Percentiles rank a stretch among this genome's conserved stretches.
phyloP scores from a whole-genome alignment of 2,797 vertebrate genomes.

The Cryptoblepharus egeriae region DNA sequence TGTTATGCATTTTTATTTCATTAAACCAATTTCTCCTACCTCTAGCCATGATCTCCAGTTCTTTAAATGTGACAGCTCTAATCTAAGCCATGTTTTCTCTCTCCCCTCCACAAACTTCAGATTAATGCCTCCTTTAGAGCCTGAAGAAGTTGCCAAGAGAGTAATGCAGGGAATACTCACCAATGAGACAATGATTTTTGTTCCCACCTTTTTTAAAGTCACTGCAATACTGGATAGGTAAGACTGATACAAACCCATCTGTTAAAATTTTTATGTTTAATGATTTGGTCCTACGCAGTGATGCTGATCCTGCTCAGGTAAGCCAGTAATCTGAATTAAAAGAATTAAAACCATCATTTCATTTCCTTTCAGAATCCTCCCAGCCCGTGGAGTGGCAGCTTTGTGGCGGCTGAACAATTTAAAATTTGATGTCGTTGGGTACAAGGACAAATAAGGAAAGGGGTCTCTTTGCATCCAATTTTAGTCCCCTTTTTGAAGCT shows the following conservation, averaged over 20 bases:
- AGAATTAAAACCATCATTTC: neutral
- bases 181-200: constrained; percentile 49
- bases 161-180: constrained; percentile 47
- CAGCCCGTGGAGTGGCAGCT: neutral
- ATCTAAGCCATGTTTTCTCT: neutral
- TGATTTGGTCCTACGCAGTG: neutral
- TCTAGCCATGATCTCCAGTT: neutral
- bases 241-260: neutral
- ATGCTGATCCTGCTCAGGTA: neutral
- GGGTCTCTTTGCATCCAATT: neutral
- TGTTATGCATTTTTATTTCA: no score
- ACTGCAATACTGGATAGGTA: constrained; percentile 20
- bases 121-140: constrained; percentile 46
- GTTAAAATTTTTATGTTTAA: neutral
- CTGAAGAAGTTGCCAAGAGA: constrained; percentile 42
- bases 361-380: neutral
- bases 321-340: neutral
- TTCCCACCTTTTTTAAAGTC: constrained; percentile 35
- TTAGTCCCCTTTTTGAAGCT: neutral
- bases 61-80: neutral
- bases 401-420: neutral
- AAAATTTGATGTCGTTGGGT: constrained; percentile 23
- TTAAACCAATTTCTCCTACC: no score
- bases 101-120: constrained; percentile 19
- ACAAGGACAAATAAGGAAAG: constrained; percentile 11